Base-by-base conservation (phyloP, 2,113 vertebrate species). In the Galemys pyrenaicus region DNA sequence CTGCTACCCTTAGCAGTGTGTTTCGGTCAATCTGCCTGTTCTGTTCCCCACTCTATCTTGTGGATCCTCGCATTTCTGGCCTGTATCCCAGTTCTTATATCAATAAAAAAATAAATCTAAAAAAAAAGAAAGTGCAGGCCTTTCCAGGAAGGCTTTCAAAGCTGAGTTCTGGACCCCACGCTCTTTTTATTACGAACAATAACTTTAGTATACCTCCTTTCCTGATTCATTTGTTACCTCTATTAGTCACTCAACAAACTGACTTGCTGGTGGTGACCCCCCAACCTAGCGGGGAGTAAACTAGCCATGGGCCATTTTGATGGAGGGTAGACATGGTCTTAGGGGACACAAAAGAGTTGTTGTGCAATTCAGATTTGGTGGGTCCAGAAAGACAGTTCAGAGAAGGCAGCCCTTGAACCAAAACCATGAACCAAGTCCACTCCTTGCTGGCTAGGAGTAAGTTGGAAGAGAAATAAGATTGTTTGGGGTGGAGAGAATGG, bases 241-340 rank as follows among this genome's bases (percentile, higher is more conserved):
- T 32, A n/a, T 39, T 75, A 77, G 75, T 87, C 68, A 89, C 54
- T 75, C 87, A 91, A 49, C 74, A 87, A 87, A 70, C 30, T 62
- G 41, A n/a, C 64, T 22, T 56, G 54, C n/a, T 62, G 26, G 71
- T 35, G 24, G 20, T 26, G 56, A 15, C 39, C 13, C 13, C 13
- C 37, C n/a, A 84, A 90, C 32, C 73, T 24, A 15, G 44, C 2
- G 32, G 20, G 41, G 24, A 54, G 64, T 46, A 51, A 75, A 35
- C n/a, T 39, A 67, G 46, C 24, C 56, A 37, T 39, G 26, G 44
- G 30, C 26, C 30, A 0, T 0, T n/a, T n/a, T 70, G 56, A 32
- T 44, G 22, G 9, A 65, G 12, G 54, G 10, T 22, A 1, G 8
- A 79, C 5, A n/a, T 44, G 79, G n/a, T n/a, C 30, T 39, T 67